A percentile compares a stretch with the other conserved stretches of the same genome.
Conservation (phyloP, 2,113 vertebrate genomes). For the Etheostoma cragini region DNA sequence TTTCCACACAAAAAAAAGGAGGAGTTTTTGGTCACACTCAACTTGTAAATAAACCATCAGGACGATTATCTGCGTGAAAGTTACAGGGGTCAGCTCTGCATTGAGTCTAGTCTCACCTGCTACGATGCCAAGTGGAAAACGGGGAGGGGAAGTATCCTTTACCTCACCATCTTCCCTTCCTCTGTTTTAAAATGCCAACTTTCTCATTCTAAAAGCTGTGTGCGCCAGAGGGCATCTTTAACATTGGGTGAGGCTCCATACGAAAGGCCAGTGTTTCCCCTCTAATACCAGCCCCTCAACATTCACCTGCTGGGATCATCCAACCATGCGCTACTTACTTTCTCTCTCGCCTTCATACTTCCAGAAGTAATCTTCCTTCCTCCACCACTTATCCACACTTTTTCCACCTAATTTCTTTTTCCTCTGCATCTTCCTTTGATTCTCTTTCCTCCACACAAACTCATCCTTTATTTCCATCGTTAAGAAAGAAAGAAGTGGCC, state of each 20-base stretch:
- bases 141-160: neutral
- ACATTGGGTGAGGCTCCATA: slow-evolving; percentile 18
- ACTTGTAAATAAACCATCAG: neutral
- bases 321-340: slow-evolving; percentile 34
- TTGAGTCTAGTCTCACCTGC: slow-evolving; percentile 37
- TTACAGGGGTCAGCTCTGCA: slow-evolving; percentile 22
- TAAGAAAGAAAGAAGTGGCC: neutral
- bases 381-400: slow-evolving; percentile 4
- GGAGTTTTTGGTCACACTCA: neutral
- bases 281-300: slow-evolving; percentile 48
- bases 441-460: neutral
- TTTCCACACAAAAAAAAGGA: slow-evolving; percentile 12
- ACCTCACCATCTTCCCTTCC: slow-evolving; percentile 12
- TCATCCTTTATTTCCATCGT: neutral
- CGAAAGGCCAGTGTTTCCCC: slow-evolving; percentile 54
- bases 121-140: slow-evolving; percentile 30
- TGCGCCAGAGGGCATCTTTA: slow-evolving; percentile 49
- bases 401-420: slow-evolving; percentile 35
- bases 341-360: slow-evolving; percentile 19
- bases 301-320: slow-evolving; percentile 63
- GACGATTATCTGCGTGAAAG: slow-evolving; percentile 6
- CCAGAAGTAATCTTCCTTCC: slow-evolving; percentile 28
- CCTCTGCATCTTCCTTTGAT: slow-evolving; percentile 7
- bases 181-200: slow-evolving; percentile 61
- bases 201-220: slow-evolving; percentile 52